phyloP scores from a whole-genome alignment of 2,888 invertebrate species.

The Loripinus fragilis region DNA sequence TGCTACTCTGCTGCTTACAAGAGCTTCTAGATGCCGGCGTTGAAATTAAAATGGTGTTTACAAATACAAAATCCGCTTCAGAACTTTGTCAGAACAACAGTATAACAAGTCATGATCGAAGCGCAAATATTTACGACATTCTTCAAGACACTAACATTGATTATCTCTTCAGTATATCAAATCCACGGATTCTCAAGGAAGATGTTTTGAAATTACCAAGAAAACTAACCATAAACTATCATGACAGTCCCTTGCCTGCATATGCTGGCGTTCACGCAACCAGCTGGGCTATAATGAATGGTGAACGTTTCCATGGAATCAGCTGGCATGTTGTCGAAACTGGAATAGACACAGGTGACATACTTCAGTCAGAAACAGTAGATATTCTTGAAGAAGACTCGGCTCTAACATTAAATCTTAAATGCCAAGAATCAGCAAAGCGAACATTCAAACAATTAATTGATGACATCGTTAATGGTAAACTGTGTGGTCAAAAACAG shows the following conservation, averaged over 20 bases:
- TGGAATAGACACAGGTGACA: conserved; percentile 70
- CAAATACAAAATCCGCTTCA: conserved; percentile 51
- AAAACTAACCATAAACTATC: conserved; percentile 65
- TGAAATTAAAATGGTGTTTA: conserved; percentile 58
- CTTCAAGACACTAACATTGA: conserved; percentile 45
- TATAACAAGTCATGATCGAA: conserved; percentile 49
- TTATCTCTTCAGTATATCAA: conserved; percentile 68
- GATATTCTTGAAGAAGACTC: conserved; percentile 60
- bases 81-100: conserved; percentile 48
- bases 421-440: conserved; percentile 66
- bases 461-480: conserved; percentile 39
- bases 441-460: conserved; percentile 53
- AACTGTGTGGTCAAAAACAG: conserved; percentile 43
- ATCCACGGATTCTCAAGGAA: conserved; percentile 65
- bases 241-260: conserved; percentile 68
- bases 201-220: conserved; percentile 55
- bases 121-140: conserved; percentile 49
- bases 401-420: conserved; percentile 65
- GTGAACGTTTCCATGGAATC: conserved; percentile 63
- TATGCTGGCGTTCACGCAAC: conserved; percentile 70
- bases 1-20: conserved; percentile 57
- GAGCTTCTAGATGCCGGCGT: conserved; percentile 46
- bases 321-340: conserved; percentile 68
- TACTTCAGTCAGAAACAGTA: conserved; percentile 60
- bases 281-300: conserved; percentile 70